phyloP scores from a whole-genome alignment of 2,113 vertebrate genomes.

The Vanacampus margaritifer region DNA sequence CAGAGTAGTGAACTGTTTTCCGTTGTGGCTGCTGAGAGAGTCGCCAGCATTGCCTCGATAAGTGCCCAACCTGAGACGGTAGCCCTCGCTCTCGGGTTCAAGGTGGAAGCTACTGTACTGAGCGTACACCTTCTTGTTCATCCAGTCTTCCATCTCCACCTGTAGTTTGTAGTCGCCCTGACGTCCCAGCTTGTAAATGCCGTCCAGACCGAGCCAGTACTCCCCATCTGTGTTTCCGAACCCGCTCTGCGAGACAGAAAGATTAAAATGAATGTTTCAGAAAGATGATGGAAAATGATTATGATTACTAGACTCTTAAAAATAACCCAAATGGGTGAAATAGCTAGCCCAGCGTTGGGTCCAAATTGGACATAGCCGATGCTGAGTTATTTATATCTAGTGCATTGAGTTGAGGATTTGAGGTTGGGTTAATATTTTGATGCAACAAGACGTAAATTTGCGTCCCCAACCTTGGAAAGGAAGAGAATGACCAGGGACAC shows the following conservation, averaged over 20 bases:
- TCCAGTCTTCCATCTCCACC: conserved; percentile 97
- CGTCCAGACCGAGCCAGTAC: conserved; percentile 94
- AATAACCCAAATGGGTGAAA: neutral
- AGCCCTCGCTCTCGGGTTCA: conserved; percentile 89
- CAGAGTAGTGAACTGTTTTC: conserved; percentile 95
- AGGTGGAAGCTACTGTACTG: conserved; percentile 95
- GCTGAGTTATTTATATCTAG: no score
- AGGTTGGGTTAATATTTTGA: no score
- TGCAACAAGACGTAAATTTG: no score
- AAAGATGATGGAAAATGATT: conserved; percentile 41
- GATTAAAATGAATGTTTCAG: conserved; percentile 47
- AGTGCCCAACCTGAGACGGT: conserved; percentile 85
- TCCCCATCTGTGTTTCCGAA: conserved; percentile 95
- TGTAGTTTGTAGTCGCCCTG: conserved; percentile 92
- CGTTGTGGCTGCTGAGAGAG: conserved; percentile 92
- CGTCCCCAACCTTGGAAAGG: no score
- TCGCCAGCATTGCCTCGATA: conserved; percentile 97
- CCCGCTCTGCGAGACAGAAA: conserved; percentile 81
- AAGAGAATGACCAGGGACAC: no score
- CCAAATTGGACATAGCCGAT: no score
- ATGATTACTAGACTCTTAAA: conserved; percentile 37
- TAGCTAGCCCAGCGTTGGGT: no score
- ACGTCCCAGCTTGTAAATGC: conserved; percentile 87
- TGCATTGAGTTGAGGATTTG: no score
- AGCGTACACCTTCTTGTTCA: conserved; percentile 94